phyloP scores from a whole-genome alignment of 1,140 invertebrate genomes.

The Drosophila parvula region DNA sequence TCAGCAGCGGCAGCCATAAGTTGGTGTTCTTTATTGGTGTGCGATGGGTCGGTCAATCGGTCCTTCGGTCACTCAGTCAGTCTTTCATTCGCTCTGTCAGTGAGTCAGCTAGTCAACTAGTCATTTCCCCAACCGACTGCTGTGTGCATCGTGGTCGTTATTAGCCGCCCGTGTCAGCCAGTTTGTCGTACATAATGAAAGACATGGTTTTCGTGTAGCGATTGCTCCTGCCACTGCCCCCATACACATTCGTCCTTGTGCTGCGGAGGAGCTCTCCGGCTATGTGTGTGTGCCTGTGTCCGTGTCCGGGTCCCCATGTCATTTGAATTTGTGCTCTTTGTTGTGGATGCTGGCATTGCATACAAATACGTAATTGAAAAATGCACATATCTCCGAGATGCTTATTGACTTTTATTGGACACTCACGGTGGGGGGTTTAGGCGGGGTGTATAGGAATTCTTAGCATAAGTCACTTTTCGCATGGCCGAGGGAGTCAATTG shows the following conservation, averaged over 20 bases:
- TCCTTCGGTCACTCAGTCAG: neutral
- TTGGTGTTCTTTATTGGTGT: conserved; percentile 52
- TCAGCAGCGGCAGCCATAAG: conserved; percentile 38
- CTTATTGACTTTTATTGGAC: conserved; percentile 81
- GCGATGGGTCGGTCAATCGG: conserved; percentile 23
- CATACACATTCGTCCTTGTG: conserved; percentile 28
- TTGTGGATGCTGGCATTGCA: conserved; percentile 59
- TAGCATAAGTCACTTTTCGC: conserved; percentile 40
- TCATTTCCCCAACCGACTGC: conserved; percentile 20
- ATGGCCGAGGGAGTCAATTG: conserved; percentile 38
- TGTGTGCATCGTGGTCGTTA: conserved; percentile 54
- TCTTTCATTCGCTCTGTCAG: neutral
- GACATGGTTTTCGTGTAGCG: conserved; percentile 75
- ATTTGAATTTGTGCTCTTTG: conserved; percentile 78
- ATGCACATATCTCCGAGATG: conserved; percentile 74
- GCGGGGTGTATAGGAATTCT: conserved; percentile 33
- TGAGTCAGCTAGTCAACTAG: conserved; percentile 13
- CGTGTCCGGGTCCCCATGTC: conserved; percentile 47
- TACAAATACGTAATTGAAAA: conserved; percentile 79
- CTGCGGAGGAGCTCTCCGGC: conserved; percentile 6
- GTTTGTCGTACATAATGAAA: conserved; percentile 81
- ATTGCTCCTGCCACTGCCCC: conserved; percentile 18
- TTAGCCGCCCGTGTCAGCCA: conserved; percentile 77
- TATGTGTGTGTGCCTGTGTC: neutral
- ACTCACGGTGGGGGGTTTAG: conserved; percentile 47